Evolutionary conservation across 23 tunicate genomes (phyloP), one percentile per base, ranked within the genome.

Genomic region (Halocynthia roretzi): DNA sequence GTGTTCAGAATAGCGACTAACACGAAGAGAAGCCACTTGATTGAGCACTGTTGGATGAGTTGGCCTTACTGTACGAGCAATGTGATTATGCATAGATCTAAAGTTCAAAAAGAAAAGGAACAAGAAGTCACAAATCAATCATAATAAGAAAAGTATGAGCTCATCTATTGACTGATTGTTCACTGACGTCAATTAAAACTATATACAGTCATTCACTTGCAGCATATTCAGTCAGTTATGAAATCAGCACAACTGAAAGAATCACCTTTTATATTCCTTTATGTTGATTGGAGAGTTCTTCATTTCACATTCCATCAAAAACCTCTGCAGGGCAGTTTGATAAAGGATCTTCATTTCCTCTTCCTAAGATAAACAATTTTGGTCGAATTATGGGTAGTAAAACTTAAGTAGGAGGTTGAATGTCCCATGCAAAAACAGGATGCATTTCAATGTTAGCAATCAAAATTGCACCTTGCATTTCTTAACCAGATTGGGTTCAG

Each of bases 311-410:
- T 74, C 64, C 55, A 74, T 53, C 10, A 74, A 5, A 54, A 74
- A 74, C 17, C 78, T 62, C 22, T 74, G 78, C 18, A 74, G 22
- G 8, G 63, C 78, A 53, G 78, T 74, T 54, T 74, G 78, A 74
- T 74, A 74, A 53, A 64, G 62, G 31, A 74, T 74, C 56, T 54
- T 64, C 49, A 54, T 62, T 22, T 56, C 78, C 31, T 56, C 44
- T 31, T 31, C 44, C 44, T 31, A 31, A 4, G 44, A 31, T 31
- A 31, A 31, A 31, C 44, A 31, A 31, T 31, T 31, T 31, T 31
- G 44, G 44, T 31, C 4, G 44, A 31, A 31, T 31, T 31, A 31
- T 31, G 44, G 44, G 44, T 31, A 31, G 4, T 31, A 31, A 31
- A 31, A 31, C 44, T 31, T 31, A 31, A 31, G 44, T 31, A 31